These are phyloP conservation scores for Leptodactylus fallax DNA, from an alignment of 2,797 vertebrate genomes.

Conservation along the genomic window DNA sequence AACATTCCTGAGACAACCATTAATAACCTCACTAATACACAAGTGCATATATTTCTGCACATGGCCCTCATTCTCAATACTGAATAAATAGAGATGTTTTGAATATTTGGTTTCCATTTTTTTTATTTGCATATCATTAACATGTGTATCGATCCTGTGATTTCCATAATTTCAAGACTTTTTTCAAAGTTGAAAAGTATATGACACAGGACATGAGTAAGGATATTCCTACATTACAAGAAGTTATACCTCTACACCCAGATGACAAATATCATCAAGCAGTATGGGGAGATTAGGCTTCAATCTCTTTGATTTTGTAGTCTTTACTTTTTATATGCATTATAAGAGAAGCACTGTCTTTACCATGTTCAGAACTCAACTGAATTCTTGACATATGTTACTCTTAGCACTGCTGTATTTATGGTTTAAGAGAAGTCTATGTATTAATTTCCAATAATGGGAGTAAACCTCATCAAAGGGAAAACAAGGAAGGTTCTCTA, in stretches of 20 bases:
- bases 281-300: background rate
- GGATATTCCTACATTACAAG: background rate
- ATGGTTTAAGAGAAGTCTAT: background rate
- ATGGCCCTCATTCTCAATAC: too few relatives aligned
- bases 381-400: background rate
- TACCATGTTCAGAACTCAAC: background rate
- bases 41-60: too few relatives aligned
- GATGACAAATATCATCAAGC: background rate
- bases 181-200: too few relatives aligned
- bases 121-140: too few relatives aligned
- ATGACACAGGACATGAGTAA: too few relatives aligned
- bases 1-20: too few relatives aligned
- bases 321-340: background rate
- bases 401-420: background rate
- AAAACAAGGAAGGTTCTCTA: background rate
- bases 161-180: too few relatives aligned
- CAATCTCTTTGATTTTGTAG: background rate
- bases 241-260: background rate
- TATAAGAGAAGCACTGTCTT: background rate
- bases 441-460: background rate
- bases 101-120: too few relatives aligned
- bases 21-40: too few relatives aligned
- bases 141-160: too few relatives aligned
- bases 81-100: too few relatives aligned
- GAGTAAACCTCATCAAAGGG: background rate